Conservation (phyloP, 2,888 invertebrate species). For the Tortrix viridana region DNA sequence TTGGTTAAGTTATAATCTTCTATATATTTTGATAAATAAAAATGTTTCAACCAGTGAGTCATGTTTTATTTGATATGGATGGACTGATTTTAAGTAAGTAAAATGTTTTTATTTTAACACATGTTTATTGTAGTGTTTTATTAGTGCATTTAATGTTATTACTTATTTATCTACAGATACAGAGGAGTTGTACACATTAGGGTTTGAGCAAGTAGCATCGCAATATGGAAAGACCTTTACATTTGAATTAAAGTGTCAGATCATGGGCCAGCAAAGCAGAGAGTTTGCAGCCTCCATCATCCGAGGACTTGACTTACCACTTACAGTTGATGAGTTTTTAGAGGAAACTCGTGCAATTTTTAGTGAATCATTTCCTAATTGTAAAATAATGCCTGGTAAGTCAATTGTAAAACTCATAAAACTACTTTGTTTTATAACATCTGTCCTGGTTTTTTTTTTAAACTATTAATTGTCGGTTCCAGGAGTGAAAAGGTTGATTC, state of each 20-base stretch:
- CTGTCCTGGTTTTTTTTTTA: no score
- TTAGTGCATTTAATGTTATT: conserved; percentile 10
- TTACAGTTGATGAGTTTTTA: conserved; percentile 87
- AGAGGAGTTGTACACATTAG: conserved; percentile 90
- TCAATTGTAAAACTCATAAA: no score
- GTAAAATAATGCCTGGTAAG: conserved; percentile 88
- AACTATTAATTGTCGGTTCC: conserved; percentile 44
- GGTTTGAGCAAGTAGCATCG: conserved; percentile 87
- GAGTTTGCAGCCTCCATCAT: conserved; percentile 86
- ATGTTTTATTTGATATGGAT: conserved; percentile 79
- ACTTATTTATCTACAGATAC: conserved; percentile 86
- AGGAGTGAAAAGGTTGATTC: conserved; percentile 91
- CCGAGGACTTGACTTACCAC: conserved; percentile 85
- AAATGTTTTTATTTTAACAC: conserved; percentile 4
- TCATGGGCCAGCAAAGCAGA: conserved; percentile 88
- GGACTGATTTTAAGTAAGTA: conserved; percentile 74
- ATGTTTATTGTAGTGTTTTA: conserved; percentile 23
- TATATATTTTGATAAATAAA: conserved; percentile 41
- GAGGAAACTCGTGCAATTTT: conserved; percentile 81
- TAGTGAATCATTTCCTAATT: conserved; percentile 84
- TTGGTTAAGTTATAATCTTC: conserved; percentile 7
- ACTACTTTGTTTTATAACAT: not conserved
- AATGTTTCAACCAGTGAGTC: conserved; percentile 63
- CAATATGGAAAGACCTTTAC: conserved; percentile 90
- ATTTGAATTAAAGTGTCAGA: conserved; percentile 89